Base-by-base conservation (phyloP, 2,797 vertebrate species). In the Pseudomugil tenellus region DNA sequence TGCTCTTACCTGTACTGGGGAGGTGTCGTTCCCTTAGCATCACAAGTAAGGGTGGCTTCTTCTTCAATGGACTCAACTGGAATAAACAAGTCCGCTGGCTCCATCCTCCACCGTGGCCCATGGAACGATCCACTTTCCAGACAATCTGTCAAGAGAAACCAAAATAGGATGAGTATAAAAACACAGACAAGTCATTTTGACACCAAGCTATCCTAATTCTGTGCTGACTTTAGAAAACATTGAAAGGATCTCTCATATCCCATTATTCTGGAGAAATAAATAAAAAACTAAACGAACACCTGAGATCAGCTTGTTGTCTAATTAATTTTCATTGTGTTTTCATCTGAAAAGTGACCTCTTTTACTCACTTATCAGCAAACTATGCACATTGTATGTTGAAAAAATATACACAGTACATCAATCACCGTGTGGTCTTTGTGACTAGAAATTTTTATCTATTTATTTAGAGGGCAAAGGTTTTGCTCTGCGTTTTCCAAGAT, bases 71-170 rank as follows among this genome's bases (percentile, higher is more conserved):
- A 90, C 60, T 94, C 94, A 1, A 93, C 81, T 1, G 94, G 93
- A 67, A 94, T 92, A 37, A 93, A 94, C 75, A 95, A 78, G 77
- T 94, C 93, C 21, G 90, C 93, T 2, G 94, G 94, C 76, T 95
- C 94, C 93, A 94, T 94, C 62, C 93, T 84, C 94, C 94, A 95
- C 72, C 89, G 91, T 19, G 94, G 93, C 32, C 94, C 93, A 61
- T 93, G 91, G 66, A 88, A 94, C 9, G 90, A 88, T 21, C 90
- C 92, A 56, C 91, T 91, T 77, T 94, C 93, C 87, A 92, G 70
- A 81, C 91, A 92, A 49, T 94, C 93, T 94, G 84, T 69, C 53
- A 59, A 17, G 26, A 81, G 46, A 69, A 76, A 80, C 43, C 74
- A 23, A 29, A 28, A 77, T 37, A 69, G 35, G n/a, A 34, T 70